phyloP scores from a whole-genome alignment of 2,113 vertebrate genomes.

The Bubo scandiacus region DNA sequence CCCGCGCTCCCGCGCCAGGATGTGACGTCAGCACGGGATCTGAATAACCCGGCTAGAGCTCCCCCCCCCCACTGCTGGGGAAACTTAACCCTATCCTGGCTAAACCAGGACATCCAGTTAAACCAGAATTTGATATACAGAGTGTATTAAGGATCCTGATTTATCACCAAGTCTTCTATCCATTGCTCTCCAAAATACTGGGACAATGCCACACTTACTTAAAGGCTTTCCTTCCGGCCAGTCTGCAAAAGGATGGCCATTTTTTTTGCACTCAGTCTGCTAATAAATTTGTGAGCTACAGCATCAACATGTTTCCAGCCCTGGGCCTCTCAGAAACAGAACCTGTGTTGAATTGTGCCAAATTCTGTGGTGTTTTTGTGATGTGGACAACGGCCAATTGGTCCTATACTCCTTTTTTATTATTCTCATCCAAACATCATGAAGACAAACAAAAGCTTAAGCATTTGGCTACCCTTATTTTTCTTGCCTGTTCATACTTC shows the following conservation, averaged over 20 bases:
- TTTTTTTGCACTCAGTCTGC: not conserved
- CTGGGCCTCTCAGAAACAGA: not conserved
- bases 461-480: conserved; percentile 29
- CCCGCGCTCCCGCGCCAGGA: no score
- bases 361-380: not conserved
- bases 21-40: no score
- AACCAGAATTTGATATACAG: not conserved
- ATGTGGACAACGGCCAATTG: not conserved
- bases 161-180: accelerated
- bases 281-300: not conserved
- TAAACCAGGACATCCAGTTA: not conserved
- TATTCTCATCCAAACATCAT: conserved; percentile 28
- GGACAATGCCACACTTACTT: not conserved
- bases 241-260: not conserved
- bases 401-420: not conserved
- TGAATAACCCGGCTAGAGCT: no score
- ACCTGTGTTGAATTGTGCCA: not conserved
- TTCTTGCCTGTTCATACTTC: conserved; percentile 20
- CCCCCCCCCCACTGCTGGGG: no score
- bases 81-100: no score
- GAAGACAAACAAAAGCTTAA: conserved; percentile 16
- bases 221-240: not conserved
- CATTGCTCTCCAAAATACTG: not conserved
- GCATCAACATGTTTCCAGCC: not conserved
- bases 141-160: not conserved